A percentile compares a stretch with the other conserved stretches of the same genome.
These are phyloP conservation scores for Drosophila nebulosa DNA, from an alignment of 1,140 invertebrate genomes.

Conservation along the genomic window DNA sequence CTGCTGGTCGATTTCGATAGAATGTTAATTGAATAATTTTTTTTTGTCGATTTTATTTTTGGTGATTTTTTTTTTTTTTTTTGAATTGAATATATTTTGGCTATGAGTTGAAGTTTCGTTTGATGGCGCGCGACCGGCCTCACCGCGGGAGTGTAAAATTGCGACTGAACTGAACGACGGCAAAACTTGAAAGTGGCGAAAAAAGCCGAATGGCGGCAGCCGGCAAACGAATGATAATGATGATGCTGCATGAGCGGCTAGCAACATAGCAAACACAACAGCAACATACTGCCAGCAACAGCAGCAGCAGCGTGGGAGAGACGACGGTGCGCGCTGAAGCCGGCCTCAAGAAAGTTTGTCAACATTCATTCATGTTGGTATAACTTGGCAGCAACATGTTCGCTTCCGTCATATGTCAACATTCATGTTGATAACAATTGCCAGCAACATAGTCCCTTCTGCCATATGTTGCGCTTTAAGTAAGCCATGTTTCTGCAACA, in stretches of 20 bases:
- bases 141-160: slow-evolving; percentile 67
- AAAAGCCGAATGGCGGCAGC: slow-evolving; percentile 41
- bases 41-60: not conserved
- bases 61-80: not conserved
- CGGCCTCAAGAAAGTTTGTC: slow-evolving; percentile 8
- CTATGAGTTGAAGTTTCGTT: slow-evolving; percentile 8
- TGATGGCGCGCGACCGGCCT: slow-evolving; percentile 57
- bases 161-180: slow-evolving; percentile 43
- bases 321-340: no score
- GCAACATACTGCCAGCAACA: not conserved
- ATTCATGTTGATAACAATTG: not conserved
- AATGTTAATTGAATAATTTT: not conserved
- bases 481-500: no score
- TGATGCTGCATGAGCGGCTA: slow-evolving; percentile 18
- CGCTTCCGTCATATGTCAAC: not conserved
- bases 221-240: slow-evolving; percentile 6
- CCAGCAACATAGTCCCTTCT: slow-evolving; percentile 27
- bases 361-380: not conserved
- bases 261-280: not conserved
- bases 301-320: not conserved
- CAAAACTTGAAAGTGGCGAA: slow-evolving; percentile 37
- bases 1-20: not conserved
- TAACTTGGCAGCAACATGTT: not conserved
- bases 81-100: not conserved
- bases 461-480: no score